A percentile compares a stretch with the other conserved stretches of the same genome.
Evolutionary conservation across 2,888 invertebrate genomes (phyloP).

Genomic region (Serrognathus titanus): DNA sequence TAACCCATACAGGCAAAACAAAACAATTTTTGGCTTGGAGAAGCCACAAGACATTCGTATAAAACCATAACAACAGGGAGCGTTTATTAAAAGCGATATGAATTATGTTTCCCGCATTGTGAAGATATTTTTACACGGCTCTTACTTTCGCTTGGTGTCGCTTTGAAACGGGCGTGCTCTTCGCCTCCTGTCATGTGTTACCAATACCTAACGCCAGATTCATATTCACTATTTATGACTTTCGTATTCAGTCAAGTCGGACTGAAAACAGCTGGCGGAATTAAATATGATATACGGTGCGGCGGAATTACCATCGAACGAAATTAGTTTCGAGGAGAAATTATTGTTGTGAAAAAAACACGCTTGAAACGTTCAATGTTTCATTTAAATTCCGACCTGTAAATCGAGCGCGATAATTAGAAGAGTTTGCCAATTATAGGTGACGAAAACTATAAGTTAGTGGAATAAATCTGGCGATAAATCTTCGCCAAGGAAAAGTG

Average conservation of each 20-base stretch:
- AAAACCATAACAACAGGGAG: constrained; percentile 32
- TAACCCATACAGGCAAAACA: constrained; percentile 11
- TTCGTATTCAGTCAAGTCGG: constrained; percentile 16
- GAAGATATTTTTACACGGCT: constrained; percentile 29
- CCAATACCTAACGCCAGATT: constrained; percentile 27
- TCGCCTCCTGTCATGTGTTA: constrained; percentile 25
- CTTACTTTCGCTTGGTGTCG: background rate
- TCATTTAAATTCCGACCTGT: constrained; percentile 9
- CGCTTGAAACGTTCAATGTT: constrained; percentile 13
- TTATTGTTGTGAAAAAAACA: background rate
- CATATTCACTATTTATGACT: constrained; percentile 28
- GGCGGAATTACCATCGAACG: constrained; percentile 2
- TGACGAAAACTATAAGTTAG: constrained; percentile 23
- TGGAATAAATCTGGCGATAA: constrained; percentile 24
- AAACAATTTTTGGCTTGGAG: constrained; percentile 13
- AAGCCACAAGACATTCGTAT: constrained; percentile 28
- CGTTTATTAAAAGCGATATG: constrained; percentile 35
- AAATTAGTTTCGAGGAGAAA: constrained; percentile 5
- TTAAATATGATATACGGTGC: constrained; percentile 15
- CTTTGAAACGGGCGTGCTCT: background rate
- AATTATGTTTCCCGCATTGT: constrained; percentile 37
- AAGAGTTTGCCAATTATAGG: constrained; percentile 24
- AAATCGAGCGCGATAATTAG: constrained; percentile 16
- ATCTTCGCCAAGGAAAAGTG: constrained; percentile 7
- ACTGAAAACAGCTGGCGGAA: constrained; percentile 10